Conservation (phyloP, 2,797 vertebrate species). For the Enteromius fasciolatus region DNA sequence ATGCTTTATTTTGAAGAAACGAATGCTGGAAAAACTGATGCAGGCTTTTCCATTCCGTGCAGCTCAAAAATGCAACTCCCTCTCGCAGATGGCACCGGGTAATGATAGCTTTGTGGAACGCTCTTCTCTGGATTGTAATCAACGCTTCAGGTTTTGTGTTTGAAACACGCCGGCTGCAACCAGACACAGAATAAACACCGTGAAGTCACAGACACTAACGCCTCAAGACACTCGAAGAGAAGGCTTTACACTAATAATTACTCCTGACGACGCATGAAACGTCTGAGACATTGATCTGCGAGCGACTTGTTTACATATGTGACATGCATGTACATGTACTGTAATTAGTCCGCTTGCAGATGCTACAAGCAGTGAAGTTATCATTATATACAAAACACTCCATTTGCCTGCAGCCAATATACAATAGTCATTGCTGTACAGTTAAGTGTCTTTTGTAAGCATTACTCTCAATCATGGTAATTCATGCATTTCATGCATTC, state of each 20-base stretch:
- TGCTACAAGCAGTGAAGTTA: neutral
- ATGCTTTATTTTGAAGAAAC: slow-evolving; percentile 11
- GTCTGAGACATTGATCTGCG: neutral
- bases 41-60: slow-evolving; percentile 3
- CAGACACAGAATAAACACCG: slow-evolving; percentile 3
- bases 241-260: slow-evolving; percentile 13
- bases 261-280: slow-evolving; percentile 12
- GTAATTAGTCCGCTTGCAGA: neutral
- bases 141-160: slow-evolving; percentile 10
- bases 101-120: slow-evolving; percentile 31
- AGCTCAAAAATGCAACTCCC: neutral
- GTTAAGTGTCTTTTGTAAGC: slow-evolving; percentile 8
- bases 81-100: slow-evolving; percentile 3
- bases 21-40: neutral
- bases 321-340: slow-evolving; percentile 1
- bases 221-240: neutral
- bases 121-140: slow-evolving; percentile 27
- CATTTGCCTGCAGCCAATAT: neutral
- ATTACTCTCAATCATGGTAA: neutral
- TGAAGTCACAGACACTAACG: neutral
- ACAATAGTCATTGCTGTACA: neutral
- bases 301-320: neutral
- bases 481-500: slow-evolving; percentile 16
- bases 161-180: neutral
- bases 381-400: neutral